phyloP scores from a whole-genome alignment of 2,888 invertebrate genomes.

The Tethea ocularis region DNA sequence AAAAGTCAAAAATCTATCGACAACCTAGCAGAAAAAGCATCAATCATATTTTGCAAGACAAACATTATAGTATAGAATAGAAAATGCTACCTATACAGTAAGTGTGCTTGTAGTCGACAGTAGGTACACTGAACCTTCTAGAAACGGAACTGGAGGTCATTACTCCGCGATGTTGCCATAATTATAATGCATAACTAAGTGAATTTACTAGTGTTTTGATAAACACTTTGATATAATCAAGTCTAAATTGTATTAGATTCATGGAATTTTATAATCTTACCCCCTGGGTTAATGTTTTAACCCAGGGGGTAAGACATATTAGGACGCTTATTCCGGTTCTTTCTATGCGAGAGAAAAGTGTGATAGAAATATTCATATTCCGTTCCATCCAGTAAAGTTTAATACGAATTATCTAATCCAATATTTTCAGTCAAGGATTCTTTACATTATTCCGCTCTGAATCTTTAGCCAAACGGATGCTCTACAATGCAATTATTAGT shows the following conservation, averaged over 20 bases:
- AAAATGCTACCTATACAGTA: too few species aligned
- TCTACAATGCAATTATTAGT: not conserved
- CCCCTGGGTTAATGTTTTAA: too few species aligned
- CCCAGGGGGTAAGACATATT: too few species aligned
- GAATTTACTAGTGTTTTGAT: not conserved
- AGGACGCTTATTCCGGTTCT: too few species aligned
- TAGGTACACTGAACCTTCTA: conserved; percentile 35
- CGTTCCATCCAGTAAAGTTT: not conserved
- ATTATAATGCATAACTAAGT: conserved; percentile 16
- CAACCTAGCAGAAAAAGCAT: too few species aligned
- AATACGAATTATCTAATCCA: not conserved
- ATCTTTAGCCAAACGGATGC: not conserved
- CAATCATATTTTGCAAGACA: too few species aligned
- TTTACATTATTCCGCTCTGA: not conserved
- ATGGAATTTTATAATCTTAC: not conserved
- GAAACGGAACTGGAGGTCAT: conserved; percentile 35
- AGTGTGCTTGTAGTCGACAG: not conserved
- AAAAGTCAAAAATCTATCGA: too few species aligned
- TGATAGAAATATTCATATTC: too few species aligned
- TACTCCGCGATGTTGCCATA: conserved; percentile 22
- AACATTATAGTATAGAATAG: too few species aligned
- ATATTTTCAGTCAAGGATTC: not conserved
- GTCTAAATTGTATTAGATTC: not conserved
- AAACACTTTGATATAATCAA: not conserved
- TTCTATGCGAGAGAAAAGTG: too few species aligned